Base-by-base conservation (phyloP, 2,797 vertebrate genomes). In the Phaenicophaeus curvirostris region DNA sequence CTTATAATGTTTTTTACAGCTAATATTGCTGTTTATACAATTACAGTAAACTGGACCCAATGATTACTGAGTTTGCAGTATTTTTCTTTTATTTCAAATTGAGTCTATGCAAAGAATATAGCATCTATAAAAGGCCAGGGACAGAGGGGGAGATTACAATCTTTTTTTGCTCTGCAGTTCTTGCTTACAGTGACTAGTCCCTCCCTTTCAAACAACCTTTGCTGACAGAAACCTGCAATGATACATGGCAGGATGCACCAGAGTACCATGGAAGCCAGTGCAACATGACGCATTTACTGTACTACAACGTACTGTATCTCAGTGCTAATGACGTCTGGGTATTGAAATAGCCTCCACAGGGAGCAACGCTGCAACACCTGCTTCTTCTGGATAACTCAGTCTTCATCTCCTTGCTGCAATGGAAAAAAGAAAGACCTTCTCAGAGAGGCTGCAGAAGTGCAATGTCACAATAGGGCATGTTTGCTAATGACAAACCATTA, bases 181-280 rank as follows among this genome's bases (percentile, higher is more conserved):
- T 63, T 87, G 83, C 89, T 88, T 79, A 65, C 2, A 0, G 74
- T 80, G 76, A 39, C 58, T 53, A 62, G 78, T 87, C 54, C 91
- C 92, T 96, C 93, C 94, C 96, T 97, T 97, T 97, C 95, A 96
- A 97, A 97, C 95, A 96, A 96, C 97, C 96, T 97, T 97, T 96
- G 86, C 95, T 97, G 97, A 92, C 97, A 97, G 93, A 77, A 94
- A 30, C 48, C 92, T 0, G 3, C 31, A 33, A 62, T 97, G 96
- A 97, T 97, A 61, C 94, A 96, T 96, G 91, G 93, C 96, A 91
- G 91, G 95, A 93, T 93, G 94, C 95, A 90, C 88, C n/a, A 66
- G 91, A 96, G 89, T 61, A 48, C 87, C 61, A 10, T 5, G 75
- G 95, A 95, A 96, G 95, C 62, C 89, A n/a, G 91, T 8, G 66